phyloP scores from a whole-genome alignment of 2,888 invertebrate species.

The Venustoraphidia nigricollis region DNA sequence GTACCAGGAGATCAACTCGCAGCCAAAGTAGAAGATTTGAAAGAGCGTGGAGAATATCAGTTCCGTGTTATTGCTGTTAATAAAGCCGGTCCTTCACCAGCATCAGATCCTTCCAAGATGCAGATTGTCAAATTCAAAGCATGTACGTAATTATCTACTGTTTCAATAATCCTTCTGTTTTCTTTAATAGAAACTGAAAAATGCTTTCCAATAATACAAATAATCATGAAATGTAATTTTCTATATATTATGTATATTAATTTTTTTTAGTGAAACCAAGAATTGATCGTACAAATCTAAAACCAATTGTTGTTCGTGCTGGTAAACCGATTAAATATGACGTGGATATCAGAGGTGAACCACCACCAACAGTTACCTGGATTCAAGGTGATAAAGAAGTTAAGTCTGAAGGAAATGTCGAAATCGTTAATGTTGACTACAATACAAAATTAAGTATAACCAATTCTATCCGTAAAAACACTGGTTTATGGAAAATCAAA shows the following conservation, averaged over 20 bases:
- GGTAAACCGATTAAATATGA: slow-evolving; percentile 88
- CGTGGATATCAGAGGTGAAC: slow-evolving; percentile 89
- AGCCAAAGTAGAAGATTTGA: slow-evolving; percentile 70
- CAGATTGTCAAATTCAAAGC: slow-evolving; percentile 79
- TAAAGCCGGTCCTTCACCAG: slow-evolving; percentile 80
- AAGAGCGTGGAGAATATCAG: slow-evolving; percentile 82
- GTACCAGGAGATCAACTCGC: slow-evolving; percentile 58
- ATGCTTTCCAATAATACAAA: slow-evolving; percentile 1
- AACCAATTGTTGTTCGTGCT: slow-evolving; percentile 75
- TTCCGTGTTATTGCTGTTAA: slow-evolving; percentile 85
- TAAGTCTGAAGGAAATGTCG: slow-evolving; percentile 49
- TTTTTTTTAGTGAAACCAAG: slow-evolving; percentile 73
- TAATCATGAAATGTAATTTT: slow-evolving; percentile 3
- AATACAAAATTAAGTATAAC: slow-evolving; percentile 75
- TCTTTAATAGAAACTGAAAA: background rate
- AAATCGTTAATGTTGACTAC: slow-evolving; percentile 76
- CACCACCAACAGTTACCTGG: slow-evolving; percentile 88
- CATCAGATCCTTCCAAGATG: slow-evolving; percentile 81
- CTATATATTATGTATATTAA: slow-evolving; percentile 3
- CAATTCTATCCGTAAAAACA: slow-evolving; percentile 66
- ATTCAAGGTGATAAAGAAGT: slow-evolving; percentile 65
- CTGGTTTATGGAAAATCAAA: slow-evolving; percentile 77
- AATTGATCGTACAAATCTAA: slow-evolving; percentile 89
- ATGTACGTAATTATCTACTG: slow-evolving; percentile 39
- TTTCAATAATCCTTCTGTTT: slow-evolving; percentile 1